Percentiles rank a stretch among this genome's conserved stretches.
These are phyloP conservation scores for Drosophila arawakana DNA, from an alignment of 1,140 invertebrate species.

Conservation along the genomic window DNA sequence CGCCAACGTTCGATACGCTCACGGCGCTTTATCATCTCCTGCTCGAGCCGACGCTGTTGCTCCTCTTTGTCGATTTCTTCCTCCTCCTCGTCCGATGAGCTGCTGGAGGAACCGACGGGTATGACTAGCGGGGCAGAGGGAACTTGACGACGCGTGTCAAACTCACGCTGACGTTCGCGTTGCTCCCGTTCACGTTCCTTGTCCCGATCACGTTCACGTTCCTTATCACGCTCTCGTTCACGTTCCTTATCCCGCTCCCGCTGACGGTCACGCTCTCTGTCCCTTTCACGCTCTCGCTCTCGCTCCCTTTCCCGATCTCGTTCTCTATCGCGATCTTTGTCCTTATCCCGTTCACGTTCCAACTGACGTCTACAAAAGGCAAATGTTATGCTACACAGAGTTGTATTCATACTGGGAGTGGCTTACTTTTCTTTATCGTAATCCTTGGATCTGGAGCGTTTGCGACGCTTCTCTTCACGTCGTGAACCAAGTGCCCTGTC, in stretches of 20 bases:
- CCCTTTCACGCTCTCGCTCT: conserved; percentile 55
- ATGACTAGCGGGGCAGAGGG: conserved; percentile 49
- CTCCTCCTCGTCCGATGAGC: conserved; percentile 62
- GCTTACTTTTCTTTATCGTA: conserved; percentile 78
- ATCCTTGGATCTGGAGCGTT: conserved; percentile 84
- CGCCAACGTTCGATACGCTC: conserved; percentile 97
- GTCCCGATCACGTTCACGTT: conserved; percentile 56
- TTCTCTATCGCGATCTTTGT: conserved; percentile 47
- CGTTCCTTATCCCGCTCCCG: conserved; percentile 72
- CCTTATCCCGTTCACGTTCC: conserved; percentile 58
- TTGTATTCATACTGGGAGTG: background rate
- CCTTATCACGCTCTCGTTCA: conserved; percentile 42
- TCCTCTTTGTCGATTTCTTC: conserved; percentile 87
- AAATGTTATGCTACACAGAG: background rate
- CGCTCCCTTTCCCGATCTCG: conserved; percentile 38
- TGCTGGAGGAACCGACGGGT: conserved; percentile 64
- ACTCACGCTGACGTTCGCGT: conserved; percentile 74
- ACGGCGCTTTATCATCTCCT: conserved; percentile 97
- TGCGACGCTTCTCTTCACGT: conserved; percentile 74
- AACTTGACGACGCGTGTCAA: conserved; percentile 72
- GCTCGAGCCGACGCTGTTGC: conserved; percentile 94
- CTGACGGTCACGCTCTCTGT: conserved; percentile 75
- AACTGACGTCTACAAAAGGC: conserved; percentile 62
- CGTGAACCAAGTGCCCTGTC: conserved; percentile 86
- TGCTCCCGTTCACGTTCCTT: conserved; percentile 57